phyloP scores from a whole-genome alignment of 2,113 vertebrate species.

The Nothoprocta perdicaria region DNA sequence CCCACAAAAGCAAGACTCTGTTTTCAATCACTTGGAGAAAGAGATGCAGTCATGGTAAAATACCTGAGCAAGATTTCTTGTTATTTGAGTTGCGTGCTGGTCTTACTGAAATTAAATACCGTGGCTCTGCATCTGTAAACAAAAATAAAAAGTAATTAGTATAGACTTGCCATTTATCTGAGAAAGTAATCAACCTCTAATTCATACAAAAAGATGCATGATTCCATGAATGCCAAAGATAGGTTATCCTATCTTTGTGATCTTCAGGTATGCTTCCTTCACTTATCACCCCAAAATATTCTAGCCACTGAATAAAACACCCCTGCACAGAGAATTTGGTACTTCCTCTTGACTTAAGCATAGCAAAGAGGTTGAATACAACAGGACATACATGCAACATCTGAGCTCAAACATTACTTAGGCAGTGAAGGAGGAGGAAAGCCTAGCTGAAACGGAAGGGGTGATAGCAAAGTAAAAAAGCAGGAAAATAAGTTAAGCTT shows the following conservation, averaged over 20 bases:
- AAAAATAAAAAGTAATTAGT: background rate
- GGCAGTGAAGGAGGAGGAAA: background rate
- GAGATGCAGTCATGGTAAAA: background rate
- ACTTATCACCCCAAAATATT: background rate
- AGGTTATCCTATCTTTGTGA: background rate
- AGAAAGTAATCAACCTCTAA: background rate
- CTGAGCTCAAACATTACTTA: background rate
- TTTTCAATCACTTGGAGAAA: background rate
- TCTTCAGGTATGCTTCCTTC: background rate
- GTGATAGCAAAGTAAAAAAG: background rate
- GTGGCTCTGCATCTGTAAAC: constrained; percentile 91
- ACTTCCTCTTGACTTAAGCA: background rate
- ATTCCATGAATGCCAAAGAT: background rate
- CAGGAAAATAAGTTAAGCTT: background rate
- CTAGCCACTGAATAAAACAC: background rate
- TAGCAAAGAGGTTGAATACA: background rate
- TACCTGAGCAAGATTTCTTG: constrained; percentile 94
- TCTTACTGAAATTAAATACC: constrained; percentile 91
- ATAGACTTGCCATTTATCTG: background rate
- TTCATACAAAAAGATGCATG: background rate
- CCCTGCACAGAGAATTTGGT: background rate
- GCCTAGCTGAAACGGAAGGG: background rate
- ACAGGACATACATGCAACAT: background rate
- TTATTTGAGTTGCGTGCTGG: constrained; percentile 83
- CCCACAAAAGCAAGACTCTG: background rate